Evolutionary conservation across 2,888 invertebrate genomes (phyloP).

Genomic region (Keiferia lycopersicella): DNA sequence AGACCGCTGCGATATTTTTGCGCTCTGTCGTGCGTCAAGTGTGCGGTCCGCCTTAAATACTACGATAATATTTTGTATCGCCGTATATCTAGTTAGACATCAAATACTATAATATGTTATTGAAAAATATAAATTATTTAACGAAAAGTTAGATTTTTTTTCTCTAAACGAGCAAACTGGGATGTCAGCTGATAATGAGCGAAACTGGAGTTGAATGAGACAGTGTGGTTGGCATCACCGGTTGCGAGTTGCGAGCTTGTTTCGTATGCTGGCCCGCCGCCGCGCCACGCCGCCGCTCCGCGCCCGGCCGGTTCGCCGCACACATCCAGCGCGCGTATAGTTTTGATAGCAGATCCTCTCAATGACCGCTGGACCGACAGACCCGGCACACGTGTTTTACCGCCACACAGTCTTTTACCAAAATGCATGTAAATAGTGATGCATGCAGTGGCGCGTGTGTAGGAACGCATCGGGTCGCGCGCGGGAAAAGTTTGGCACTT

Average conservation of each 20-base stretch:
- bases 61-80: too few species aligned
- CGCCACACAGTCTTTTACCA: constrained; percentile 48
- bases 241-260: constrained; percentile 53
- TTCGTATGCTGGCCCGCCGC: constrained; percentile 64
- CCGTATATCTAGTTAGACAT: too few species aligned
- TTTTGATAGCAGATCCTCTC: constrained; percentile 74
- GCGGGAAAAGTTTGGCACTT: constrained; percentile 62
- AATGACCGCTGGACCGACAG: constrained; percentile 85
- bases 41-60: too few species aligned
- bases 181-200: background rate
- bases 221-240: constrained; percentile 62
- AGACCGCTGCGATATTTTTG: too few species aligned
- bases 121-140: too few species aligned
- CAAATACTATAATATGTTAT: too few species aligned
- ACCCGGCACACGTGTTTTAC: constrained; percentile 80
- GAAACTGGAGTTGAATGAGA: constrained; percentile 37
- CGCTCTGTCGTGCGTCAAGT: too few species aligned
- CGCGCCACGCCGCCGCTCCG: constrained; percentile 56
- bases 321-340: constrained; percentile 69
- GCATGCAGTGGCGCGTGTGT: constrained; percentile 57
- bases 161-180: background rate
- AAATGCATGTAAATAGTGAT: constrained; percentile 71
- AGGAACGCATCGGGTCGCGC: constrained; percentile 52
- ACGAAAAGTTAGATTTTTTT: background rate
- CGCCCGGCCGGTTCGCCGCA: constrained; percentile 72